Evolutionary conservation across 2,888 invertebrate genomes (phyloP), one percentile per base, ranked within the genome.

Genomic region (Linnaemya tessellans): DNA sequence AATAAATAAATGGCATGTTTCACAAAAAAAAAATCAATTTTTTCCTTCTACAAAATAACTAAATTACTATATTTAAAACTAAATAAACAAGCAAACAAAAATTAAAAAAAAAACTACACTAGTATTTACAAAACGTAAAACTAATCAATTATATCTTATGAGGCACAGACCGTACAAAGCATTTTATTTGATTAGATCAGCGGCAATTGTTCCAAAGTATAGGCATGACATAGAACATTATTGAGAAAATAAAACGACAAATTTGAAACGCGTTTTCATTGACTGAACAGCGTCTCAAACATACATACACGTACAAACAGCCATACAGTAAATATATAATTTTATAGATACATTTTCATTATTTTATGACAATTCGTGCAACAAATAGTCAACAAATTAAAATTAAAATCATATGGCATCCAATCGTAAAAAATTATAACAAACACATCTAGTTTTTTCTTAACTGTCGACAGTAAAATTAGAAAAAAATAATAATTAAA

Each of bases 141-240:
- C 25, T 74, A 79, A 80, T 84, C 75, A 74, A 84, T 84, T 79
- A 84, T 41, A 74, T 83, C 43, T 65, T 51, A 11, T 77, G 38
- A 68, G 22, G 13, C 68, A 43, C 18, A 67, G 56, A 64, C 22
- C 62, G 22, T 43, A 56, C 35, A 54, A 30, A 62, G 35, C 68
- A 41, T 49, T 73, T 38, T 70, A 56, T 71, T 58, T 78, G 82
- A 78, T 82, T 82, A 71, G 77, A 82, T 81, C 82, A 73, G 77
- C 81, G 67, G 70, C 74, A 80, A 79, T 70, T 71, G 62, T 64
- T 56, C 41, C n/a, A 70, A 77, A 77, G 8, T 68, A 62, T 15
- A 81, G 54, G 56, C 60, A 82, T 56, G 67, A 56, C 56, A 80
- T 46, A 56, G 18, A 68, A 84, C 62, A 62, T 46, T 74, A 70